Percentiles rank a stretch among this genome's conserved stretches.
These are phyloP conservation scores for Hypomesus transpacificus DNA, from an alignment of 2,113 vertebrate genomes.

Conservation along the genomic window DNA sequence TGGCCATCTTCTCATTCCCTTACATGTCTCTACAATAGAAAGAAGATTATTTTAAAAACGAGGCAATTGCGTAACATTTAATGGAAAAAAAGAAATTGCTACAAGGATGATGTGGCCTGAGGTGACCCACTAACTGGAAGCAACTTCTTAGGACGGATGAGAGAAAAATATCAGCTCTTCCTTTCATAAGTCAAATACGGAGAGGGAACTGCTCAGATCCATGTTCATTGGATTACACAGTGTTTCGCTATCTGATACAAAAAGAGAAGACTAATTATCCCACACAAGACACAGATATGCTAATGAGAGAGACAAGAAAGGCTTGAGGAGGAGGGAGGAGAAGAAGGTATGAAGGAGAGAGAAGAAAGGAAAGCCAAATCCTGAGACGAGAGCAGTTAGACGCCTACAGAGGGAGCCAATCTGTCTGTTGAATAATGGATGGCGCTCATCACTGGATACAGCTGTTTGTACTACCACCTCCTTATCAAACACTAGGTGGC, in stretches of 20 bases:
- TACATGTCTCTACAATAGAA: not conserved
- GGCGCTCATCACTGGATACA: conserved; percentile 22
- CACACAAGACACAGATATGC: conserved; percentile 24
- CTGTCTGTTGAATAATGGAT: conserved; percentile 43
- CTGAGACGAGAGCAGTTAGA: conserved; percentile 28
- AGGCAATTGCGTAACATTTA: not conserved
- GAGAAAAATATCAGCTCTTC: not conserved
- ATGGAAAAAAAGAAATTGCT: no score
- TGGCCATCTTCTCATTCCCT: not conserved
- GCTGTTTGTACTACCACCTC: conserved; percentile 20
- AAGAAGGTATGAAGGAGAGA: not conserved
- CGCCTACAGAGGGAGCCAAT: conserved; percentile 15
- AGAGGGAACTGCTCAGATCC: not conserved
- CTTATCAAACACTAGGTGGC: conserved; percentile 29
- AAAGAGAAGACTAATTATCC: conserved; percentile 40
- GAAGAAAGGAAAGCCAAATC: not conserved
- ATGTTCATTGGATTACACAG: conserved; percentile 18
- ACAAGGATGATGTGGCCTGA: not conserved
- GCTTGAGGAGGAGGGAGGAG: not conserved
- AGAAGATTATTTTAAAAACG: not conserved
- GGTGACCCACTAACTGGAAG: not conserved
- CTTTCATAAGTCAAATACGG: not conserved
- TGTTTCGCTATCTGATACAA: conserved; percentile 24
- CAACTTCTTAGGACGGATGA: not conserved
- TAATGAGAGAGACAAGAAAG: conserved; percentile 24